phyloP scores from a whole-genome alignment of 2,113 vertebrate species.

The Clinocottus analis region DNA sequence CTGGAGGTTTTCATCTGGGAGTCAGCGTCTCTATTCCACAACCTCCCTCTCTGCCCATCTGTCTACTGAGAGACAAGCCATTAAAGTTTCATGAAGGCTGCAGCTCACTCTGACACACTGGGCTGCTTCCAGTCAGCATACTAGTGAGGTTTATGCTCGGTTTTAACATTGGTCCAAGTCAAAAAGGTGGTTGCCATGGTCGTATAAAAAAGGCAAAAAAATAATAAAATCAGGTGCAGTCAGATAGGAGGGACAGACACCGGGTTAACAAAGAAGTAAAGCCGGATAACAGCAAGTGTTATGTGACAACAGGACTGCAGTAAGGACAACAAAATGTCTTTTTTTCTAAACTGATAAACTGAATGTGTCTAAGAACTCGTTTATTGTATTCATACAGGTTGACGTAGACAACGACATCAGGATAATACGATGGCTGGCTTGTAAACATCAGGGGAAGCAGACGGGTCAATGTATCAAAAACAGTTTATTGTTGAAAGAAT shows the following conservation, averaged over 20 bases:
- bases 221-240: no score
- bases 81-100: constrained; percentile 38
- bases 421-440: no score
- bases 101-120: constrained; percentile 13
- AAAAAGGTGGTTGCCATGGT: not conserved
- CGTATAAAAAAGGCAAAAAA: not conserved
- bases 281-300: not conserved
- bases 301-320: not conserved
- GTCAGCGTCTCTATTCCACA: constrained; percentile 6
- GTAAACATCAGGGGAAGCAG: no score
- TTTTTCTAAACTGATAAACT: constrained; percentile 20
- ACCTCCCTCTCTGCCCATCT: not conserved
- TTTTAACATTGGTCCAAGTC: not conserved
- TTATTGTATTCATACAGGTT: not conserved
- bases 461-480: not conserved
- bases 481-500: not conserved
- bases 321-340: not conserved
- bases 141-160: not conserved
- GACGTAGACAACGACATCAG: not conserved
- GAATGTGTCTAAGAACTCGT: constrained; percentile 13
- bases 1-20: constrained; percentile 1
- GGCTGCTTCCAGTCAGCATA: constrained; percentile 24
- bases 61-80: constrained; percentile 8
- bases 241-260: no score
- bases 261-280: not conserved